These are phyloP conservation scores for Haplochromis vanheusdeni DNA, from an alignment of 2,113 vertebrate genomes.

Conservation along the genomic window DNA sequence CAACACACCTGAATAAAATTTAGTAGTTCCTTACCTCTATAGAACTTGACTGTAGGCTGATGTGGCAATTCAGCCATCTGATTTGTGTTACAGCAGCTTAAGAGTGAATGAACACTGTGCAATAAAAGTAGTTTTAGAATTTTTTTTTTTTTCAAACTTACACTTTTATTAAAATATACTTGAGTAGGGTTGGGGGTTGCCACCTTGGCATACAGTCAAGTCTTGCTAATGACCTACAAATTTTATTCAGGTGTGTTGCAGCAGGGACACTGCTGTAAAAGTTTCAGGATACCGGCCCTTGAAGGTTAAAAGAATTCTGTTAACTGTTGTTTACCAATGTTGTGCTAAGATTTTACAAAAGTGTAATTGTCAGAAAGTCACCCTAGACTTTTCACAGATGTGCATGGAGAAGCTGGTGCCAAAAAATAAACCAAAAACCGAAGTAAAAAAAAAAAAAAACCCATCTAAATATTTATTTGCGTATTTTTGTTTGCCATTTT, in stretches of 20 bases:
- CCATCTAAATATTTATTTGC: neutral
- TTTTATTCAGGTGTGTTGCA: neutral
- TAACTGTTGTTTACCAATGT: neutral
- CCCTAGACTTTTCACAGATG: neutral
- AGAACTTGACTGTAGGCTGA: neutral
- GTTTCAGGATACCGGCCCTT: neutral
- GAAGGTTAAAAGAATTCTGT: neutral
- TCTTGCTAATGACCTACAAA: neutral
- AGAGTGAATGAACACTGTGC: neutral
- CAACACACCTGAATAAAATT: neutral
- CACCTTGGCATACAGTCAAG: neutral
- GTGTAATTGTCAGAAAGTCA: neutral
- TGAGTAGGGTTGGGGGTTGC: neutral
- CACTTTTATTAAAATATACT: neutral
- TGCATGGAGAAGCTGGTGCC: neutral
- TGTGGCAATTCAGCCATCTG: neutral
- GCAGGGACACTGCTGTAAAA: neutral
- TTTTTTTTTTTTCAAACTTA: fast-evolving
- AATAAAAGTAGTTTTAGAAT: neutral
- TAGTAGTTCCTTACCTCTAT: neutral
- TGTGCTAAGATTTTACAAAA: neutral
- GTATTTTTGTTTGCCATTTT: neutral
- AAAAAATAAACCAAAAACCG: neutral
- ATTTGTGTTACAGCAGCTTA: neutral
- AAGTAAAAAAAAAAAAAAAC: neutral